Conservation (phyloP, 2,888 invertebrate genomes). For the Folsomia manolachei region DNA sequence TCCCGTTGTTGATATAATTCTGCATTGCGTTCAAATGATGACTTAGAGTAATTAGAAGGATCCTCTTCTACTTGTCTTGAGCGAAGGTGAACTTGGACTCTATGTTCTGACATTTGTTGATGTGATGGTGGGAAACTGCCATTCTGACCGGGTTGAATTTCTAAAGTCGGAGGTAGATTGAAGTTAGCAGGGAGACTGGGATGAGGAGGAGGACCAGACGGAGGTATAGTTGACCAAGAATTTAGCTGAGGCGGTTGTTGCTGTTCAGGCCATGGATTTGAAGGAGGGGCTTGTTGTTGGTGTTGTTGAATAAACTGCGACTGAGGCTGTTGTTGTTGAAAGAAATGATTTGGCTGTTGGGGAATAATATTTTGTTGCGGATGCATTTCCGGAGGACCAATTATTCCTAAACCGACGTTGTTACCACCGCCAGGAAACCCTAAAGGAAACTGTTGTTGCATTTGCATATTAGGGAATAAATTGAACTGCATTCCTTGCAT, state of each 20-base stretch:
- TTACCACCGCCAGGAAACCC: neutral
- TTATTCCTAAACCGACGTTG: neutral
- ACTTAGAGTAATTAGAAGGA: neutral
- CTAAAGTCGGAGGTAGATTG: neutral
- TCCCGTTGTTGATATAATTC: too few relatives aligned
- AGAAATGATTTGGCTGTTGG: constrained; percentile 13
- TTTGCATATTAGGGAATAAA: neutral
- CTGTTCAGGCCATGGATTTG: constrained; percentile 1
- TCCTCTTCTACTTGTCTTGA: neutral
- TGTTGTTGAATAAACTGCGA: constrained; percentile 17
- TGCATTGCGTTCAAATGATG: too few relatives aligned
- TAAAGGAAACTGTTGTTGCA: neutral
- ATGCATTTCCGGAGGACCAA: constrained; percentile 21
- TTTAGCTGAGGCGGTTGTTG: constrained; percentile 3
- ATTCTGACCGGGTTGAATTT: neutral
- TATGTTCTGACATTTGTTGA: neutral
- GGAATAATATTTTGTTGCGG: constrained; percentile 3
- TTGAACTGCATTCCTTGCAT: neutral
- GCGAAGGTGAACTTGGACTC: too few relatives aligned
- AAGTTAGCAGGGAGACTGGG: constrained; percentile 1
- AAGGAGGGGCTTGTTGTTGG: constrained; percentile 1
- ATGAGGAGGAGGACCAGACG: constrained; percentile 6
- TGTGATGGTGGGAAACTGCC: constrained; percentile 8
- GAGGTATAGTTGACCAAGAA: constrained; percentile 6
- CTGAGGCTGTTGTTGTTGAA: constrained; percentile 21